Evolutionary conservation across 2,797 vertebrate species (phyloP), one percentile per base, ranked within the genome.

Genomic region (Rallus crepitans): DNA sequence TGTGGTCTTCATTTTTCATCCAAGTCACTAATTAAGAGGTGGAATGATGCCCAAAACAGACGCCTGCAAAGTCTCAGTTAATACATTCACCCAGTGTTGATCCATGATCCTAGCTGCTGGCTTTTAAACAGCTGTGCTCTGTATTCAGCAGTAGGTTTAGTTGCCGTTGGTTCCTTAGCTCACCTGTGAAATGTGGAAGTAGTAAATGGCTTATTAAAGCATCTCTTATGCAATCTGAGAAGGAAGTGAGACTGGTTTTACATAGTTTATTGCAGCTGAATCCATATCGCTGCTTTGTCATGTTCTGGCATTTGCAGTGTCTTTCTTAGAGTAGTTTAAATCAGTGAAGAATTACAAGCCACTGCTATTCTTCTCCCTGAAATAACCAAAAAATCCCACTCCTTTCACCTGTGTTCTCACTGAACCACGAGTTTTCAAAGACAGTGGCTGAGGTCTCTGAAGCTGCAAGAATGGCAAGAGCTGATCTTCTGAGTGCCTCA

Each of bases 31-130:
- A 94, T 94, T 82, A 89, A 76, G 87, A 93, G 63, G 79, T 96
- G 87, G 91, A 93, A 94, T 77, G 75, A 79, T 96, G 87, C 87
- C 94, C 91, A 89, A 96, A 95, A 63, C 79, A 89, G 87, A 87
- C 0, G 61, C 66, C 83, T 95, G 92, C 53, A 50, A 76, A 87
- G 12, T 33, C 83, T 92, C 66, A 35, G 55, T 87, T 90, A 87
- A 90, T 86, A 14, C 55, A 16, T 71, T 78, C 59, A 63, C 56
- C n/a, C 75, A 56, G 56, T 47, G 57, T 61, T 68, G 61, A 75
- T 93, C 39, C 39, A 52, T 78, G 61, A 90, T 78, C 65, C 17
- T 55, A n/a, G 86, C 50, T 66, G 25, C 45, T 80, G 55, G 9
- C 63, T 87, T 87, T 82, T 15, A 48, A 87, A 50, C 52, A 93